Evolutionary conservation across 1,140 invertebrate genomes (phyloP).

Genomic region (Oscheius sp.): DNA sequence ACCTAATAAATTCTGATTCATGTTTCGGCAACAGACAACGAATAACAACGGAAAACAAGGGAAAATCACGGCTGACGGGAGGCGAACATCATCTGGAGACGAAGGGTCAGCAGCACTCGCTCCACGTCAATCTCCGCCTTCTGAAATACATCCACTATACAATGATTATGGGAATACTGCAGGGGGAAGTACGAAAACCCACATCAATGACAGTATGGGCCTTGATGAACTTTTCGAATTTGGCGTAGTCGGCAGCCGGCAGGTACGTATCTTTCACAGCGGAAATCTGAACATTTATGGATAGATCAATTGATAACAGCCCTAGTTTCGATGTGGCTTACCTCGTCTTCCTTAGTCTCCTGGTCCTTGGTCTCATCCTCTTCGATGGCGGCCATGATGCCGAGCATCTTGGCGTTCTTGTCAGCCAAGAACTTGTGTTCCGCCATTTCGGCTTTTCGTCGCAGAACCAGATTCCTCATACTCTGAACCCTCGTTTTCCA

Average conservation of each 20-base stretch:
- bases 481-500: neutral
- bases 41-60: neutral
- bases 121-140: neutral
- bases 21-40: no score
- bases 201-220: neutral
- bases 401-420: conserved; percentile 18
- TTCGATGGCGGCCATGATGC: conserved; percentile 17
- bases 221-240: neutral
- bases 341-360: neutral
- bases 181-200: neutral
- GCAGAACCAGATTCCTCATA: conserved; percentile 20
- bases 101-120: neutral
- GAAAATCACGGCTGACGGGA: neutral
- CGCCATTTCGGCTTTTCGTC: conserved; percentile 15
- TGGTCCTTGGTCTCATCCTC: neutral
- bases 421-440: conserved; percentile 18
- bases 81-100: neutral
- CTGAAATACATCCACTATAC: neutral
- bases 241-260: neutral
- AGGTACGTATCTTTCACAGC: conserved; percentile 6
- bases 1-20: no score
- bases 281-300: neutral
- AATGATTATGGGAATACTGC: neutral
- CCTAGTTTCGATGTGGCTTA: conserved; percentile 12
- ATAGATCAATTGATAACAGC: neutral